Conservation (phyloP, 2,888 invertebrate species). For the Drosophila stalkeri region DNA sequence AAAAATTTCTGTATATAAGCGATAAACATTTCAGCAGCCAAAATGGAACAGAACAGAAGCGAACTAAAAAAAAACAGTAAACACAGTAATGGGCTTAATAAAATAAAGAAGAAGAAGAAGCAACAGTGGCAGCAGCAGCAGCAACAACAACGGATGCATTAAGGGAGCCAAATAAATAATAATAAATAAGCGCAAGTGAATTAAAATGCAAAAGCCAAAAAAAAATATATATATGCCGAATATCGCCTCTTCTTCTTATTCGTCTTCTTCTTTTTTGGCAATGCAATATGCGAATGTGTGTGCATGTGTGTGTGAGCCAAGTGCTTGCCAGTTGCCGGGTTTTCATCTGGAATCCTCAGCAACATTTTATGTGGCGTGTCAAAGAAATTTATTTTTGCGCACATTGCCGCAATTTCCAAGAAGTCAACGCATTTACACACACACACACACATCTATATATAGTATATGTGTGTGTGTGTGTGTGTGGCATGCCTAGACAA, state of each 20-base stretch:
- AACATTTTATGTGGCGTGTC: conserved; percentile 66
- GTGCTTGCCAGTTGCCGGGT: conserved; percentile 39
- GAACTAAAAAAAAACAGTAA: conserved; percentile 23
- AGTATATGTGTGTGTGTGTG: not conserved
- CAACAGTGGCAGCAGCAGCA: not conserved
- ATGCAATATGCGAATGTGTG: conserved; percentile 8
- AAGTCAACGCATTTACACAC: conserved; percentile 45
- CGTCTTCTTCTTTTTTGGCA: conserved; percentile 39
- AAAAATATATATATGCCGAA: conserved; percentile 22
- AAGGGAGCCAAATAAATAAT: conserved; percentile 58
- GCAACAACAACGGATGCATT: conserved; percentile 44
- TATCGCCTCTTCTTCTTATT: not conserved
- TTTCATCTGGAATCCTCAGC: conserved; percentile 31
- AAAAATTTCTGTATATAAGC: conserved; percentile 29
- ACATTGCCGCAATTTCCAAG: conserved; percentile 62
- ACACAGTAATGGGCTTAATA: conserved; percentile 37
- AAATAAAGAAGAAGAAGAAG: conserved; percentile 14
- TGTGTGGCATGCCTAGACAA: conserved; percentile 36
- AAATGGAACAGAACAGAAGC: conserved; percentile 9
- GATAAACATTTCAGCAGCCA: conserved; percentile 53
- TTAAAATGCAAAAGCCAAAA: conserved; percentile 40
- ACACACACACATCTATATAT: conserved; percentile 2
- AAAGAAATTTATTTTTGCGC: conserved; percentile 67
- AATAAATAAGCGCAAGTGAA: conserved; percentile 52
- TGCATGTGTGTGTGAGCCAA: conserved; percentile 18